Percentiles rank a stretch among this genome's conserved stretches.
phyloP scores from a whole-genome alignment of 1,140 invertebrate species.

The Macrobrachium rosenbergii region DNA sequence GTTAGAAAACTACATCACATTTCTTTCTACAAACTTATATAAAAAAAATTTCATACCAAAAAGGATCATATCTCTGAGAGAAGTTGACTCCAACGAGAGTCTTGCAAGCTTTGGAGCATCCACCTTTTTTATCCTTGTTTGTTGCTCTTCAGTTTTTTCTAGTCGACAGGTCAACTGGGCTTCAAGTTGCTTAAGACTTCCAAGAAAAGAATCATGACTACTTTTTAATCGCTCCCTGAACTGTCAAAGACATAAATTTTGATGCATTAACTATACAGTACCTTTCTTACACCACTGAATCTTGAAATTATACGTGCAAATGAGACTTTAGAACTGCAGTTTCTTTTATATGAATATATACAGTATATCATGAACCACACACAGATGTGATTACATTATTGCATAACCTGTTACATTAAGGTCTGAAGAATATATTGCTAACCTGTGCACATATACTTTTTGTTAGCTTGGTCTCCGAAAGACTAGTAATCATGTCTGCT shows the following conservation, averaged over 20 bases:
- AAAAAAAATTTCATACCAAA: conserved; percentile 72
- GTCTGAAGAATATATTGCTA: conserved; percentile 43
- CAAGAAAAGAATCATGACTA: conserved; percentile 80
- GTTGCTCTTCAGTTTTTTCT: conserved; percentile 86
- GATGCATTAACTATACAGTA: background rate
- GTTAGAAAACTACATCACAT: too few relatives aligned
- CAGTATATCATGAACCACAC: too few relatives aligned
- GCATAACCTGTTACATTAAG: background rate
- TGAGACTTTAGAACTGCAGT: too few relatives aligned
- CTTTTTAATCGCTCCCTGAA: conserved; percentile 77
- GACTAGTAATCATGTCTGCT: conserved; percentile 80
- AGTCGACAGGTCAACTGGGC: conserved; percentile 80
- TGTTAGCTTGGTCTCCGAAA: conserved; percentile 81
- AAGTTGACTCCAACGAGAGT: conserved; percentile 87
- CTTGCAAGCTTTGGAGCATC: conserved; percentile 86
- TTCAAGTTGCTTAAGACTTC: conserved; percentile 79
- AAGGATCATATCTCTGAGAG: conserved; percentile 83
- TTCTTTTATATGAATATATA: too few relatives aligned
- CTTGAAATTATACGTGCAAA: too few relatives aligned
- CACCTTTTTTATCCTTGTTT: conserved; percentile 82
- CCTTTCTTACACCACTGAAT: background rate
- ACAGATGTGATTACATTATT: background rate
- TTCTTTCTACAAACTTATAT: too few relatives aligned
- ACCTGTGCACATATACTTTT: conserved; percentile 84
- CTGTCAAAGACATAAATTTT: conserved; percentile 67